Percentiles rank a stretch among this genome's conserved stretches.
phyloP scores from a whole-genome alignment of 2,113 vertebrate species.

The Nothoprocta perdicaria region DNA sequence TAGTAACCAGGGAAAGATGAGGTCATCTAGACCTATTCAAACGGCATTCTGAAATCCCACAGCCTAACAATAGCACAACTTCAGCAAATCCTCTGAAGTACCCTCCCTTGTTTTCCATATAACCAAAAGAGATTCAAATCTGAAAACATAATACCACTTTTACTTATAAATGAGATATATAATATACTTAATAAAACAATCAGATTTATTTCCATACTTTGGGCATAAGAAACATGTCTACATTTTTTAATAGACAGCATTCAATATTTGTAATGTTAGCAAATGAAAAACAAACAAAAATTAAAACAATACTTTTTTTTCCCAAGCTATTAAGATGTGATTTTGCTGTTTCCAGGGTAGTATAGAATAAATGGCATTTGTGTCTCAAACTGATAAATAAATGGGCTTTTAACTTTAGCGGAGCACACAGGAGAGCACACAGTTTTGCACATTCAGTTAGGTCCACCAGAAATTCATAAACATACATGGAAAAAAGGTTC shows the following conservation, averaged over 20 bases:
- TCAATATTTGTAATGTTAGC: neutral
- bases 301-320: neutral
- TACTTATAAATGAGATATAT: conserved; percentile 62
- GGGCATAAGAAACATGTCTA: conserved; percentile 42
- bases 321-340: neutral
- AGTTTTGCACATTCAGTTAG: no score
- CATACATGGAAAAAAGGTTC: neutral
- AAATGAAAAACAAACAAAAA: conserved; percentile 36
- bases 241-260: neutral
- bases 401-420: accelerated
- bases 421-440: no score
- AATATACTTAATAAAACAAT: conserved; percentile 38
- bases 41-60: conserved; percentile 47
- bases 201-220: conserved; percentile 60
- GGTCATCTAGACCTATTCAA: conserved; percentile 62
- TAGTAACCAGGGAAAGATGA: conserved; percentile 55
- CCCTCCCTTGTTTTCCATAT: conserved; percentile 74
- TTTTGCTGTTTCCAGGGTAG: neutral
- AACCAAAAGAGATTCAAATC: conserved; percentile 71
- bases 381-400: accelerated
- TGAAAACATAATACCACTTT: conserved; percentile 71
- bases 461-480: neutral
- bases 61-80: conserved; percentile 64
- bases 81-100: conserved; percentile 75
- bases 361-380: neutral